phyloP scores from a whole-genome alignment of 2,888 invertebrate species.

The Pseudococcus longispinus region DNA sequence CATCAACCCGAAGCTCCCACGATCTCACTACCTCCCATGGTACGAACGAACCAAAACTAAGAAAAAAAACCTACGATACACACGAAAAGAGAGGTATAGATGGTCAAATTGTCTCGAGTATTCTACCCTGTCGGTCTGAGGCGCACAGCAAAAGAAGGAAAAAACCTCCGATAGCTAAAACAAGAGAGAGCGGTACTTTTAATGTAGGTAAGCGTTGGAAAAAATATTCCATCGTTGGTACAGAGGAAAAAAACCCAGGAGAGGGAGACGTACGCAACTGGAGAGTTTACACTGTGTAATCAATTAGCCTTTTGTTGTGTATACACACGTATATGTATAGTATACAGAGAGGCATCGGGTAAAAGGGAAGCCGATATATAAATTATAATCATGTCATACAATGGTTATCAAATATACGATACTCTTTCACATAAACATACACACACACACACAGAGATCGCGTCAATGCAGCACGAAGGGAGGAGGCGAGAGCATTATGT shows the following conservation, averaged over 20 bases:
- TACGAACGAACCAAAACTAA: background rate
- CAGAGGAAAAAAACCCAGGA: background rate
- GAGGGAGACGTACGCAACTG: background rate
- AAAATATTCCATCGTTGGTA: background rate
- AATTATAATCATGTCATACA: constrained; percentile 42
- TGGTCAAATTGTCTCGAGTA: constrained; percentile 1
- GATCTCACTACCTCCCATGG: background rate
- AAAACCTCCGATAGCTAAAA: background rate
- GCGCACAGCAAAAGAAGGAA: background rate
- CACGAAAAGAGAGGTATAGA: background rate
- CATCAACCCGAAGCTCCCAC: background rate
- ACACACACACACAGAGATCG: background rate
- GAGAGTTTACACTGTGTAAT: constrained; percentile 36
- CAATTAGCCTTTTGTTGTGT: constrained; percentile 42
- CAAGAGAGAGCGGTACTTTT: background rate
- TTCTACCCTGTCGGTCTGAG: background rate
- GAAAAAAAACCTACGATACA: background rate
- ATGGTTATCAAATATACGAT: constrained; percentile 32
- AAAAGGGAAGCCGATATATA: constrained; percentile 32
- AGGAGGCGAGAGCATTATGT: constrained; percentile 22
- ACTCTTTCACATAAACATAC: background rate
- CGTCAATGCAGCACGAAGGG: background rate
- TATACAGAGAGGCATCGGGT: background rate
- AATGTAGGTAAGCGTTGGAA: background rate
- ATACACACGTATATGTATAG: background rate